phyloP scores from a whole-genome alignment of 1,140 invertebrate genomes.

The Drosophila trapezifrons region DNA sequence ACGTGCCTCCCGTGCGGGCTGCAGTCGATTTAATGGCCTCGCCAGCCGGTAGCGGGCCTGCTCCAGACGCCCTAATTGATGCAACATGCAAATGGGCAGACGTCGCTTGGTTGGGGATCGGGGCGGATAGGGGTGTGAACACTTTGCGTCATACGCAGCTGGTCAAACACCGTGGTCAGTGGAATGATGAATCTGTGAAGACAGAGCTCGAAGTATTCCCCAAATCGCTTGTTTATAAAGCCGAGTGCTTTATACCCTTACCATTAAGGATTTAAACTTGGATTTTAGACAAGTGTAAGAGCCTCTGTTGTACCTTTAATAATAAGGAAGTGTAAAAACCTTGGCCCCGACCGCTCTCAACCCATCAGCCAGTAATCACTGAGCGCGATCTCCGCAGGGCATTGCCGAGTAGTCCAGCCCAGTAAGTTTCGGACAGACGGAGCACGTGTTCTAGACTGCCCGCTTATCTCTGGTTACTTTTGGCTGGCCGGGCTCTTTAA shows the following conservation, averaged over 20 bases:
- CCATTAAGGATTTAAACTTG: too few species aligned
- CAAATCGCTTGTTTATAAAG: not conserved
- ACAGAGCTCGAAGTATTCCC: constrained; percentile 11
- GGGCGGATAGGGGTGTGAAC: constrained; percentile 26
- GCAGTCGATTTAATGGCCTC: constrained; percentile 64
- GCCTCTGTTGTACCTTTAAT: too few species aligned
- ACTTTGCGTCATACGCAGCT: constrained; percentile 32
- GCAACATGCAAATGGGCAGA: constrained; percentile 65
- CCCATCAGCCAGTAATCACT: not conserved
- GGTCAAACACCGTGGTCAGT: constrained; percentile 31
- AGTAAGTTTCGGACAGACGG: not conserved
- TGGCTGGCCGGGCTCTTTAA: constrained; percentile 59
- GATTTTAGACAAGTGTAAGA: too few species aligned
- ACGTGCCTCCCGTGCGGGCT: constrained; percentile 59
- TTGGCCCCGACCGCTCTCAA: too few species aligned
- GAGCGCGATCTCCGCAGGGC: not conserved
- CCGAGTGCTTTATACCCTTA: not conserved
- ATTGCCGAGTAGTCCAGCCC: not conserved
- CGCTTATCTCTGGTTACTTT: constrained; percentile 43
- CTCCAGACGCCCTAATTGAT: constrained; percentile 76
- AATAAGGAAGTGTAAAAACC: too few species aligned
- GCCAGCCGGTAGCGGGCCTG: constrained; percentile 26
- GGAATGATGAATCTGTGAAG: not conserved
- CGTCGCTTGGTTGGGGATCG: not conserved
- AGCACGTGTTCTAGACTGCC: constrained; percentile 24